phyloP scores from a whole-genome alignment of 1,140 invertebrate genomes.

The Aphelenchoides besseyi region DNA sequence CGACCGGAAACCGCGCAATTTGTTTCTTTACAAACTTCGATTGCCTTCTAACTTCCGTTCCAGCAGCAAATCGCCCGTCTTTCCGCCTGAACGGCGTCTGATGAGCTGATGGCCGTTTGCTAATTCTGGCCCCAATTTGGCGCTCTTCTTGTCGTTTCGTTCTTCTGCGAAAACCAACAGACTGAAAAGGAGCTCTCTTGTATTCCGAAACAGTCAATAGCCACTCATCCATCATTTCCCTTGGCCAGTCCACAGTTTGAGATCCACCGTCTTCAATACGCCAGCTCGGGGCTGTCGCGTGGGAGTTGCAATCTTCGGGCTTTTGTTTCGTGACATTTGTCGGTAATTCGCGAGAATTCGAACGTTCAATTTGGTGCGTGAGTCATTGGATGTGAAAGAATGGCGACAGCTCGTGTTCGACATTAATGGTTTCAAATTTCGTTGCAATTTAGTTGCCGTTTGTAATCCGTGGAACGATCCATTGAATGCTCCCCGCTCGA shows the following conservation, averaged over 20 bases:
- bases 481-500: no score
- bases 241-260: background rate
- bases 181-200: background rate
- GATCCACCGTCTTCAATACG: background rate
- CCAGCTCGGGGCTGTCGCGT: background rate
- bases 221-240: background rate
- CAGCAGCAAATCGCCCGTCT: background rate
- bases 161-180: background rate
- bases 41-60: background rate
- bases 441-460: no score
- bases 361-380: background rate
- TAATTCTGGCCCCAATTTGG: conserved; percentile 1
- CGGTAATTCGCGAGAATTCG: background rate
- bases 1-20: background rate
- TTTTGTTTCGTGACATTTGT: background rate
- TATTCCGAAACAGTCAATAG: background rate
- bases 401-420: no score
- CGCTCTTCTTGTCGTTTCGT: background rate
- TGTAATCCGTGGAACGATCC: no score
- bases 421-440: no score
- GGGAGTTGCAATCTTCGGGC: background rate
- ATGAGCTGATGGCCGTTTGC: background rate
- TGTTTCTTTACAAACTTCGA: background rate
- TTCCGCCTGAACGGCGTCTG: background rate
- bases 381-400: no score